These are phyloP conservation scores for Prunella fulvescens DNA, from an alignment of 2,113 vertebrate genomes.

Conservation along the genomic window DNA sequence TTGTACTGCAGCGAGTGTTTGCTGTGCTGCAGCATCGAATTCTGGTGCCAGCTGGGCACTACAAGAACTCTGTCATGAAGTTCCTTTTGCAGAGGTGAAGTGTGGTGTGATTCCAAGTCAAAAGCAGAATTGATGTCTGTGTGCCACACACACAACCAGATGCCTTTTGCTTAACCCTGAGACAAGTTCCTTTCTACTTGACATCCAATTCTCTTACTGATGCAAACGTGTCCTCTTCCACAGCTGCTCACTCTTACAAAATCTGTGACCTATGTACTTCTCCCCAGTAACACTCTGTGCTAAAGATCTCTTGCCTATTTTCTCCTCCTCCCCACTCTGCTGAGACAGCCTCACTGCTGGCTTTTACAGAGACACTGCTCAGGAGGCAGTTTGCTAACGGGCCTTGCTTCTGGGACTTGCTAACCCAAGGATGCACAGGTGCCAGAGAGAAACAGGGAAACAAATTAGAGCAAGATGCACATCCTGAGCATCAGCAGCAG, in stretches of 20 bases:
- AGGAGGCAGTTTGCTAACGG: background rate
- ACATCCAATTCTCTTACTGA: background rate
- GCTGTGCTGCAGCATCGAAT: background rate
- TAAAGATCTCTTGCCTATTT: background rate
- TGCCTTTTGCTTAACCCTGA: background rate
- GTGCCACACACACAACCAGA: background rate
- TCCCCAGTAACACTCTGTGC: background rate
- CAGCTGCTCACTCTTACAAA: background rate
- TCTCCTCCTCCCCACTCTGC: background rate
- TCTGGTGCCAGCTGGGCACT: background rate
- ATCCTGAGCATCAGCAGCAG: background rate
- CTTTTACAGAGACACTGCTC: background rate
- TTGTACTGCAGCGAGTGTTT: fast-evolving
- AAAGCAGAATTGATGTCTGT: background rate
- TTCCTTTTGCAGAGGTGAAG: background rate
- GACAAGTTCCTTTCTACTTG: background rate
- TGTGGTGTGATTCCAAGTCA: background rate
- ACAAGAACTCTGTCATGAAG: background rate
- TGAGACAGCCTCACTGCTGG: background rate
- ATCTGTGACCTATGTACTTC: background rate
- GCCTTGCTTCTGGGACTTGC: background rate
- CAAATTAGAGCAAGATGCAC: background rate
- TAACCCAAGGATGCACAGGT: background rate
- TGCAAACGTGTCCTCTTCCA: background rate
- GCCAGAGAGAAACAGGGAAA: background rate